phyloP scores from a whole-genome alignment of 2,113 vertebrate species.

The Pan paniscus region DNA sequence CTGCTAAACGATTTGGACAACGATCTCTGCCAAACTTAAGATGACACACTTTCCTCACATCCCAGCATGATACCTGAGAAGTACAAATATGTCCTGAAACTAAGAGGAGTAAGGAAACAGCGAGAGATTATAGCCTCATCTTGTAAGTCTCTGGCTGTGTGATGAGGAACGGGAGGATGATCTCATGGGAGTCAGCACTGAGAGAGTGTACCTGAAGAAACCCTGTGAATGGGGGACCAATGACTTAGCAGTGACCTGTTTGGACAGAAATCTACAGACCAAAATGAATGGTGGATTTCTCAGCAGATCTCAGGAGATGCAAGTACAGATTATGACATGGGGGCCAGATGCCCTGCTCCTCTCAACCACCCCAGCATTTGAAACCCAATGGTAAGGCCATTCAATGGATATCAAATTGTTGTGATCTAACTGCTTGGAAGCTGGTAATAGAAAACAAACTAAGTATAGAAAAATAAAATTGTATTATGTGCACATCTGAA shows the following conservation, averaged over 20 bases:
- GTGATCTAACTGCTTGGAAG: neutral
- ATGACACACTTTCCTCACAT: neutral
- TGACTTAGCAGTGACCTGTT: neutral
- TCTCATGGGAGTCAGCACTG: neutral
- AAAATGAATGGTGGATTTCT: neutral
- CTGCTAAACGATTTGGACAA: neutral
- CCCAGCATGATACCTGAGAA: neutral
- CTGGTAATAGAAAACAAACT: neutral
- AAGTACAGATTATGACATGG: neutral
- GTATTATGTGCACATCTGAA: neutral
- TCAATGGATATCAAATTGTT: neutral
- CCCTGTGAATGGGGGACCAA: neutral
- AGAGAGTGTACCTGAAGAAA: neutral
- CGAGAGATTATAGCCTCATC: neutral
- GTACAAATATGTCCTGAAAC: neutral
- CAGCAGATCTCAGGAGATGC: neutral
- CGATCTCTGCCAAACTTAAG: neutral
- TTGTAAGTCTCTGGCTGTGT: neutral
- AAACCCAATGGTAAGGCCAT: neutral
- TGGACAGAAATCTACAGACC: neutral
- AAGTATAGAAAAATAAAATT: neutral
- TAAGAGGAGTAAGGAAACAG: neutral
- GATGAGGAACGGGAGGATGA: neutral
- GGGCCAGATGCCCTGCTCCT: neutral
- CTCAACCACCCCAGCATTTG: neutral